A percentile compares a stretch with the other conserved stretches of the same genome.
phyloP scores from a whole-genome alignment of 2,113 vertebrate genomes.

The Microtus oregoni region DNA sequence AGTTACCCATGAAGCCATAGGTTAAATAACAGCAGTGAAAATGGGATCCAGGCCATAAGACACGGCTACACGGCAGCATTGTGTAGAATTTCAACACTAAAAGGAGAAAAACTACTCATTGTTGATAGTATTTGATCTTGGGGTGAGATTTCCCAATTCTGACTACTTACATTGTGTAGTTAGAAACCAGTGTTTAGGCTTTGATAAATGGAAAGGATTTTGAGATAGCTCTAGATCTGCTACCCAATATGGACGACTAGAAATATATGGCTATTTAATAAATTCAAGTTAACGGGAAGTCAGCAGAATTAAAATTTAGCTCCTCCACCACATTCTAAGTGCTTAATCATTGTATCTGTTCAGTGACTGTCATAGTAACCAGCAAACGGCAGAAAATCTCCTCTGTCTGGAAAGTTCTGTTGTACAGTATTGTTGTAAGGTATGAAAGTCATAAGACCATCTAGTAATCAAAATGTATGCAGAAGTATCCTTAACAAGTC shows the following conservation, averaged over 20 bases:
- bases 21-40: background rate
- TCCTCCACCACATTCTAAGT: background rate
- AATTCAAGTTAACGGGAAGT: conserved; percentile 34
- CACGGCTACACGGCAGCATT: background rate
- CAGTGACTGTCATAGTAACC: background rate
- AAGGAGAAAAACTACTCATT: background rate
- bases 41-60: background rate
- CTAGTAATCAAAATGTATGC: background rate
- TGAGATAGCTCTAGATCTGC: conserved; percentile 15
- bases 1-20: background rate
- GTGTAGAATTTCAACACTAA: background rate
- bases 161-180: background rate
- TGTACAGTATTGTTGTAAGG: background rate
- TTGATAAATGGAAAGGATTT: conserved; percentile 13
- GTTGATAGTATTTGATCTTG: background rate
- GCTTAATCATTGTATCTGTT: background rate
- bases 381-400: conserved; percentile 9
- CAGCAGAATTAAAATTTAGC: conserved; percentile 15
- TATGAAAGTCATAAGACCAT: background rate
- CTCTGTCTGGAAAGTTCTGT: background rate
- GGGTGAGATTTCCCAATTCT: background rate
- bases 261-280: conserved; percentile 12
- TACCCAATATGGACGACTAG: background rate
- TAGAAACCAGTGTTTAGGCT: background rate
- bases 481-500: background rate